Conservation (phyloP, 2,797 vertebrate species). For the Triplophysa bombifrons region DNA sequence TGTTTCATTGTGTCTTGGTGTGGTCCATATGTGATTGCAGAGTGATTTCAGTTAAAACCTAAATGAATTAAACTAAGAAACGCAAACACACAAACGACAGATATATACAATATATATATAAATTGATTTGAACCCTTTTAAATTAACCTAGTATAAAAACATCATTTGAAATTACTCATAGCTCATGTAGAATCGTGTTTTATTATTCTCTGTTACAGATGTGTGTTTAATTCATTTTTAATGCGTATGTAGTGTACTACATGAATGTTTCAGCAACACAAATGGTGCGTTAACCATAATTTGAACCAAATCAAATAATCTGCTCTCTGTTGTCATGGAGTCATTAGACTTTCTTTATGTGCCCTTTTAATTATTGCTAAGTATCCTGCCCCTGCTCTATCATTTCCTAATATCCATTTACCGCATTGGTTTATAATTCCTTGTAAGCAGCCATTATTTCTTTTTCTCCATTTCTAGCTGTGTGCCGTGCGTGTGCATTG, state of each 20-base stretch:
- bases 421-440: constrained; percentile 28
- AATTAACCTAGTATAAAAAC: neutral
- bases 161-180: constrained; percentile 54
- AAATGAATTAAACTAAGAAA: neutral
- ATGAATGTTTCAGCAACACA: constrained; percentile 7
- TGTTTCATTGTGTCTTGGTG: neutral
- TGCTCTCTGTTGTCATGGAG: constrained; percentile 6
- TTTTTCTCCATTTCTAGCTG: constrained; percentile 41
- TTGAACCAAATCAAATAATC: constrained; percentile 28
- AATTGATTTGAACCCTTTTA: neutral
- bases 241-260: constrained; percentile 12
- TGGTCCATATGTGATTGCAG: neutral
- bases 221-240: neutral
- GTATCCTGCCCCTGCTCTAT: constrained; percentile 7
- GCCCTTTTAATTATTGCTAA: constrained; percentile 32
- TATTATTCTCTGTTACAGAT: neutral
- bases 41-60: neutral
- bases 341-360: constrained; percentile 13
- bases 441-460: constrained; percentile 53
- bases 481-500: constrained; percentile 43
- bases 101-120: neutral
- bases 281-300: neutral
- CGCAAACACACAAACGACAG: neutral
- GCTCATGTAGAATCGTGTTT: neutral
- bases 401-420: constrained; percentile 29